phyloP scores from a whole-genome alignment of 2,113 vertebrate genomes.

The Castor canadensis region DNA sequence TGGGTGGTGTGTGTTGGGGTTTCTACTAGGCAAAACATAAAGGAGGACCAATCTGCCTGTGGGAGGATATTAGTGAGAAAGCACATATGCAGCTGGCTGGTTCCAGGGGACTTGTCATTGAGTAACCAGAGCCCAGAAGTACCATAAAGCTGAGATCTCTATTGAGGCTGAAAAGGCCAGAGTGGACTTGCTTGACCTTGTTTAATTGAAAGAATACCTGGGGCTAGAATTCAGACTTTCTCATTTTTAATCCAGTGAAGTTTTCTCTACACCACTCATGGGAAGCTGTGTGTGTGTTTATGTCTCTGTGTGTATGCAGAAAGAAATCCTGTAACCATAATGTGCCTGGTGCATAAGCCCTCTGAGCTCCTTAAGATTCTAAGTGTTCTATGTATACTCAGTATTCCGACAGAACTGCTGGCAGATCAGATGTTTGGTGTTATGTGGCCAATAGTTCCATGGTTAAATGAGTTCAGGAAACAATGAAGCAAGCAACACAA shows the following conservation, averaged over 20 bases:
- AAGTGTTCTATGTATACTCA: not conserved
- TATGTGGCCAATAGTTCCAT: not conserved
- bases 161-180: not conserved
- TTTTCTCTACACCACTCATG: not conserved
- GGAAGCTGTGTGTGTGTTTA: not conserved
- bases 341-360: no score
- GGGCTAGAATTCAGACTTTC: not conserved
- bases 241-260: not conserved
- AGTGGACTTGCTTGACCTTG: not conserved
- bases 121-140: not conserved
- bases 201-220: not conserved
- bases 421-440: not conserved
- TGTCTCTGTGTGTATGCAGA: not conserved
- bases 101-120: fast-evolving
- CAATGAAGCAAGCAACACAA: not conserved
- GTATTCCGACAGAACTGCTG: not conserved
- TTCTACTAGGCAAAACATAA: no score
- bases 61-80: not conserved
- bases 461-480: not conserved
- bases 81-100: no score
- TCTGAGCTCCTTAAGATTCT: not conserved
- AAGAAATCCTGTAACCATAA: not conserved
- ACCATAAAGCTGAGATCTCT: not conserved
- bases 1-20: not conserved
- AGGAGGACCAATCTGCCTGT: not conserved